A percentile compares a stretch with the other conserved stretches of the same genome.
Conservation (phyloP, 2,113 vertebrate genomes). For the Salvelinus sp. region DNA sequence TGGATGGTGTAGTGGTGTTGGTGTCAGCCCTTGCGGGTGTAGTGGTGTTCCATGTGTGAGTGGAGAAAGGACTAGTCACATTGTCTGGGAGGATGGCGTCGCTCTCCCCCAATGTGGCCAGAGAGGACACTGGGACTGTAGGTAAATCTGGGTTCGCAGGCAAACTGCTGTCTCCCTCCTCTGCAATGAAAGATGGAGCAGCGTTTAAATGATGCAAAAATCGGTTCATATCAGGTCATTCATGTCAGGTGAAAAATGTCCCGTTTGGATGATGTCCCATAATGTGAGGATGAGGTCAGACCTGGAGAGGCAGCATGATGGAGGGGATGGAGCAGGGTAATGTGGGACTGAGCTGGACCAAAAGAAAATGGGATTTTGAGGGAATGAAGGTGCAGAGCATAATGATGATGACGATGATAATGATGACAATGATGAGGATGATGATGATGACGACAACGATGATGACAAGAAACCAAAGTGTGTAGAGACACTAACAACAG, state of each 20-base stretch:
- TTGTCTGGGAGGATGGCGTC: slow-evolving; percentile 64
- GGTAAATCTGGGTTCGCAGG: slow-evolving; percentile 66
- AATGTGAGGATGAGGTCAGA: slow-evolving; percentile 17
- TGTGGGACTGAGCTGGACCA: not conserved
- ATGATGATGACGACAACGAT: not conserved
- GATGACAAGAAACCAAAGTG: not conserved
- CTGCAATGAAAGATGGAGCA: slow-evolving; percentile 38
- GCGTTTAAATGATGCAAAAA: not conserved
- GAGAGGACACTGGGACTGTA: slow-evolving; percentile 60
- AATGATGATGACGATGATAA: no score
- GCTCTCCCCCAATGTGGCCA: slow-evolving; percentile 64
- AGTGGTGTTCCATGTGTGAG: slow-evolving; percentile 62
- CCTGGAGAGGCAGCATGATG: not conserved
- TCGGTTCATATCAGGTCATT: not conserved
- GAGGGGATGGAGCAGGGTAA: not conserved
- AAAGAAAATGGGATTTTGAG: not conserved
- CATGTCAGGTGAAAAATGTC: not conserved
- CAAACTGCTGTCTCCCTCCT: slow-evolving; percentile 55
- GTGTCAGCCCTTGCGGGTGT: slow-evolving; percentile 34
- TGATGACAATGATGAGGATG: not conserved
- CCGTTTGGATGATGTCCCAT: slow-evolving; percentile 21
- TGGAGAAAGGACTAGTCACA: slow-evolving; percentile 71
- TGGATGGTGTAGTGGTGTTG: slow-evolving; percentile 13
- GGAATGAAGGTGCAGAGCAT: no score
- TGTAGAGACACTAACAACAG: not conserved